Conservation (phyloP, 2,888 invertebrate genomes). For the Bombylius major region DNA sequence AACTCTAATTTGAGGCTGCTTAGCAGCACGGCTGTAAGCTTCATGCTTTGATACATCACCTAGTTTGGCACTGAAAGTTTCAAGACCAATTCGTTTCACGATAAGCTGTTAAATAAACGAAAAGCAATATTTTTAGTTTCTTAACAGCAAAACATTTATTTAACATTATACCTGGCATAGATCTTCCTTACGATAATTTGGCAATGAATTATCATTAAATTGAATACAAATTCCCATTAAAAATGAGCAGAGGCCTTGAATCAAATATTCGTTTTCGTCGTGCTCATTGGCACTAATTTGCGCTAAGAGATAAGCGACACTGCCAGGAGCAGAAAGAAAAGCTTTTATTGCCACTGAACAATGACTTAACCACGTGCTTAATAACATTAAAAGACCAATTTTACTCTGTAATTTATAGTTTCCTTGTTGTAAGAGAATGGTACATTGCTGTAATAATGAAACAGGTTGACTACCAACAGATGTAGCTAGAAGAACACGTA, state of each 20-base stretch:
- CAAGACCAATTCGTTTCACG: constrained; percentile 79
- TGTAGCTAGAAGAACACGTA: constrained; percentile 81
- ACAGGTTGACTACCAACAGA: constrained; percentile 74
- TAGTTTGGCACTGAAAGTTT: constrained; percentile 74
- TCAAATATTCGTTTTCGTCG: constrained; percentile 79
- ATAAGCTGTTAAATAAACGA: constrained; percentile 42
- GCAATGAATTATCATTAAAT: constrained; percentile 73
- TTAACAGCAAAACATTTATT: not conserved
- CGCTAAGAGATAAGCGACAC: constrained; percentile 73
- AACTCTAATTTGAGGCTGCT: constrained; percentile 80
- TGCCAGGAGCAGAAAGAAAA: constrained; percentile 66
- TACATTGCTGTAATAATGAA: constrained; percentile 80
- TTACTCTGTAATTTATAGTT: constrained; percentile 51
- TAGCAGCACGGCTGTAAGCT: constrained; percentile 80
- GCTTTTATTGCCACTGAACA: constrained; percentile 73
- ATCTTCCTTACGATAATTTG: constrained; percentile 62
- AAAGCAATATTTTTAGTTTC: not conserved
- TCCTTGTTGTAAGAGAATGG: constrained; percentile 69
- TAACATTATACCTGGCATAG: constrained; percentile 42
- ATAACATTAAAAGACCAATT: constrained; percentile 81
- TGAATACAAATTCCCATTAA: constrained; percentile 84
- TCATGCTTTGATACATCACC: constrained; percentile 80
- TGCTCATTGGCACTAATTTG: constrained; percentile 72
- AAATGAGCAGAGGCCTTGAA: constrained; percentile 84
- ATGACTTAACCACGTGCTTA: constrained; percentile 77